Conservation (phyloP, 2,888 invertebrate genomes). For the Stenolophus ochropezus region DNA sequence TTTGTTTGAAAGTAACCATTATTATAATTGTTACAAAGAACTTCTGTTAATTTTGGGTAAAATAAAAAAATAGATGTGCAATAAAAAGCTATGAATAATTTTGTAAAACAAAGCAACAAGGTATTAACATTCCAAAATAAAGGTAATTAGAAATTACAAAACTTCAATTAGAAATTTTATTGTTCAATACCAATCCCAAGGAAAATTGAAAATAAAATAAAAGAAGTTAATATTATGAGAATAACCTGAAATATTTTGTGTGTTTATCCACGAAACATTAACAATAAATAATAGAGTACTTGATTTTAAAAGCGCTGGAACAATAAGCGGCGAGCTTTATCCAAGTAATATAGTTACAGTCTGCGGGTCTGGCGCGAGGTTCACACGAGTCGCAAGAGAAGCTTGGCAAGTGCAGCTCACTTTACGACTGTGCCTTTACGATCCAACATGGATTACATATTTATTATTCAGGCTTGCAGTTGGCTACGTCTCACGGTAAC, state of each 20-base stretch:
- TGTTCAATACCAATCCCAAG: no score
- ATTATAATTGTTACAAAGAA: no score
- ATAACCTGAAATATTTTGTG: not conserved
- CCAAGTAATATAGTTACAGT: conserved; percentile 10
- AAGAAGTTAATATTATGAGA: not conserved
- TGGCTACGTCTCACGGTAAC: conserved; percentile 10
- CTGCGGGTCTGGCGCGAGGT: not conserved
- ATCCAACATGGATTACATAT: conserved; percentile 58
- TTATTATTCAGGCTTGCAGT: conserved; percentile 48
- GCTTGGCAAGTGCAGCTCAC: conserved; percentile 27
- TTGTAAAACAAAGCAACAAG: not conserved
- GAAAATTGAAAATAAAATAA: not conserved
- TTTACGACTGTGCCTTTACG: conserved; percentile 54
- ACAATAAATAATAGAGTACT: conserved; percentile 27
- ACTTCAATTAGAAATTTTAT: not conserved
- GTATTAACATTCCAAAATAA: not conserved
- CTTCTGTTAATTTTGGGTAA: no score
- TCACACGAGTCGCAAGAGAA: conserved; percentile 1
- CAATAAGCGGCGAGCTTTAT: conserved; percentile 3
- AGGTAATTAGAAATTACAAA: not conserved
- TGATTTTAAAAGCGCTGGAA: not conserved
- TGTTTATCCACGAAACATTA: no score
- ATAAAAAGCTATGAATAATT: not conserved
- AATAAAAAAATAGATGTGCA: not conserved
- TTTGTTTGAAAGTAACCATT: no score